Evolutionary conservation across 2,113 vertebrate genomes (phyloP), one percentile per base, ranked within the genome.

Genomic region (Triplophysa rosa): DNA sequence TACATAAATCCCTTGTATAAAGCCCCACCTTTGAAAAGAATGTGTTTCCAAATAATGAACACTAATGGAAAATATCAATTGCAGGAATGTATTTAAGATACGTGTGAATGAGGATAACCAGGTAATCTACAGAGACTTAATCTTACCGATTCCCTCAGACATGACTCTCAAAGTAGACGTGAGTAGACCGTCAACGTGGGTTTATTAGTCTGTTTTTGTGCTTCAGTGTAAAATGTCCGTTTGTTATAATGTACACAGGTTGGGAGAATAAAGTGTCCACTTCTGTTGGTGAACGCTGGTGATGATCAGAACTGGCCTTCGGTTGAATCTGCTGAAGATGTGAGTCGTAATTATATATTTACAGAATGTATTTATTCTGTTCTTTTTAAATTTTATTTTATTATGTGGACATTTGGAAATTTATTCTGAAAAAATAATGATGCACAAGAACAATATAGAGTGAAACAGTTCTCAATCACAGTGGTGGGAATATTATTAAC

Each of bases 261-360:
- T 59, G 88, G 88, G 26, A 89, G 59, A 77, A 89, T 94, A 23
- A 86, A 78, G 19, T 93, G 90, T 84, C 93, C 93, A 0, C 0
- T 94, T 67, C 8, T 94, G 84, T 5, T 93, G 85, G 77, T 94
- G 26, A 86, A 73, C 11, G 90, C 88, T 0, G 17, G 14, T 2
- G 93, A 94, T 47, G 91, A 94, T 85, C 92, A 93, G 83, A 93
- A 89, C 83, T 77, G 42, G 66, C 59, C 91, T 8, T 0, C 88
- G 0, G 33, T 75, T 29, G 91, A 93, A 77, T 74, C 77, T 45
- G 87, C 91, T 1, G 85, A 88, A 19, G 90, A 93, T 59, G 88
- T 90, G 67, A 85, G 83, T 45, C 37, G 13, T 17, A 33, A 14
- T 6, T 13, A 21, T 42, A 19, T 62, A 56, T 8, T n/a, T n/a